Evolutionary conservation across 1,140 invertebrate genomes (phyloP), one percentile per base, ranked within the genome.

Genomic region (Aphis craccivora): DNA sequence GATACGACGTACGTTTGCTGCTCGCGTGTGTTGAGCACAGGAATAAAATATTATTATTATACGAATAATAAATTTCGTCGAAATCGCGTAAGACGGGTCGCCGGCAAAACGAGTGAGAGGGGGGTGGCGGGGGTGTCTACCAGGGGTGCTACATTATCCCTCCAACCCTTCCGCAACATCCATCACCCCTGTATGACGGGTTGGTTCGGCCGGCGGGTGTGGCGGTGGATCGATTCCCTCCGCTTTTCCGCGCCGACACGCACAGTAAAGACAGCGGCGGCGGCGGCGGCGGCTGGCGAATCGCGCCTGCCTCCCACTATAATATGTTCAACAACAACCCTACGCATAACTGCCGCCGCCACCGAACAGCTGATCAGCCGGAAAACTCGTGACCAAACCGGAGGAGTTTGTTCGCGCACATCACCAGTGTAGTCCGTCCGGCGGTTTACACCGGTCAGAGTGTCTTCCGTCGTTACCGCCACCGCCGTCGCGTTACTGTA

Each of bases 301-400:
- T 67, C 89, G 35, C 55, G 37, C 18, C 55, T 43, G 60, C 60
- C 37, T 37, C 90, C 40, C 90, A 6, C 40, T 67, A 6, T 76
- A n/a, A 6, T 76, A n/a, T 76, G 8, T 40, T 67, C 90, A 67
- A 45, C 90, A 45, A 91, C 55, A 45, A 67, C 40, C 90, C 89
- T 40, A 43, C 53, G 53, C 14, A 22, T 67, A 91, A 91, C 88
- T 60, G 45, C 23, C 45, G 60, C n/a, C 91, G 91, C 20, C 67
- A 23, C n/a, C 76, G 48, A 90, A 93, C 91, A 93, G 91, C 91
- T 93, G 91, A 93, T 93, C 91, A 45, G 91, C 81, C 91, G 91
- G 91, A 93, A 93, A 93, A 93, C 91, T 93, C 91, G 91, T 93
- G 91, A 93, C 91, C 76, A 86, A 93, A 83, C 81, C 81, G 81